Evolutionary conservation across 2,113 vertebrate genomes (phyloP).

Genomic region (Megalops atlanticus): DNA sequence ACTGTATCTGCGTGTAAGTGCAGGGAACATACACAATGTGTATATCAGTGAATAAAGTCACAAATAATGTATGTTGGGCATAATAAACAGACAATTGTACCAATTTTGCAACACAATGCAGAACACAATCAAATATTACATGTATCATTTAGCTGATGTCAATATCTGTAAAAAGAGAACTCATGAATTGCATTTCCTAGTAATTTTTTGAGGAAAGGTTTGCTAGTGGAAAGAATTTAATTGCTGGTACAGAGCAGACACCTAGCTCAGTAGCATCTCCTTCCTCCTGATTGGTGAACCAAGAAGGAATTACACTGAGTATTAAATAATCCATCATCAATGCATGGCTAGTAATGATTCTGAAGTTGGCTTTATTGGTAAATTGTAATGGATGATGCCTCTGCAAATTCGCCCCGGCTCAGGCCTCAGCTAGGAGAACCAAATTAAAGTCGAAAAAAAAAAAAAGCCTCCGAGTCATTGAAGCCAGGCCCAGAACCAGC

Average conservation of each 20-base stretch:
- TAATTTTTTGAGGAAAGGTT: conserved; percentile 69
- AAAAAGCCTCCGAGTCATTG: conserved; percentile 70
- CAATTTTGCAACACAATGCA: no score
- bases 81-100: no score
- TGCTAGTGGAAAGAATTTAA: conserved; percentile 71
- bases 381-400: conserved; percentile 84
- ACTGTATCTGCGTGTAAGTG: no score
- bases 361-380: conserved; percentile 72
- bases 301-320: conserved; percentile 59
- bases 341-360: conserved; percentile 66
- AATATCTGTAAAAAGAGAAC: conserved; percentile 45
- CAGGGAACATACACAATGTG: no score
- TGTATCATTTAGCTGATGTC: no score
- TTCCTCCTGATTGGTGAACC: conserved; percentile 39
- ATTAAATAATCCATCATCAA: conserved; percentile 72
- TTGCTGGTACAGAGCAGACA: conserved; percentile 64
- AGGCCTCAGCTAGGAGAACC: conserved; percentile 73
- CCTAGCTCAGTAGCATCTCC: conserved; percentile 46
- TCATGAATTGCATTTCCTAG: conserved; percentile 58
- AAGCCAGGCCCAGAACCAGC: conserved; percentile 77
- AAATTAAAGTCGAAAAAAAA: conserved; percentile 79
- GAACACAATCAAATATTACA: no score
- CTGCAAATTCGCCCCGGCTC: conserved; percentile 68
- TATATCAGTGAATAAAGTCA: no score
- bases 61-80: no score